phyloP scores from a whole-genome alignment of 2,888 invertebrate species.

The Linnaemya tessellans region DNA sequence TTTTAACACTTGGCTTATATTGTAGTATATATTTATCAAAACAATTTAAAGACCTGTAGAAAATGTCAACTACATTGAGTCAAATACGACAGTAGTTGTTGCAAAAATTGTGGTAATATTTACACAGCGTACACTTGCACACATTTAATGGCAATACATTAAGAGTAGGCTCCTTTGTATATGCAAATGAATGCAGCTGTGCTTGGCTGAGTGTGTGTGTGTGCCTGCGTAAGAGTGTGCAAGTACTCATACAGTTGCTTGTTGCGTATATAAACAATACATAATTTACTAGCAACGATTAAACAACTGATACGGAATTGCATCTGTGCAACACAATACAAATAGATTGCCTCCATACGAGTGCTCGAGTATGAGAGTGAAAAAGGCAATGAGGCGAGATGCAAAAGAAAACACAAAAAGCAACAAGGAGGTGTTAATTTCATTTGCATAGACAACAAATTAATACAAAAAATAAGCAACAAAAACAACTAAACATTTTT shows the following conservation, averaged over 20 bases:
- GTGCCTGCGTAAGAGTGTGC: not conserved
- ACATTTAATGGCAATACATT: conserved; percentile 26
- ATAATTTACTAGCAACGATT: conserved; percentile 68
- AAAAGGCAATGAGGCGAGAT: conserved; percentile 9
- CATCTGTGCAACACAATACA: not conserved
- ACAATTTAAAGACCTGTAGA: conserved; percentile 49
- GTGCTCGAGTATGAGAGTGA: not conserved
- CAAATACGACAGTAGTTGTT: conserved; percentile 16
- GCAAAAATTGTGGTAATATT: conserved; percentile 33
- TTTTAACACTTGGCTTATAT: conserved; percentile 53
- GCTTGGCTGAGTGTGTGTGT: not conserved
- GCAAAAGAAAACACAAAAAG: conserved; percentile 9
- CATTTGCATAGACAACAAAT: conserved; percentile 71
- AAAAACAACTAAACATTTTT: conserved; percentile 23
- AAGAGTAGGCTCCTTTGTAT: not conserved
- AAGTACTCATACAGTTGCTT: conserved; percentile 32
- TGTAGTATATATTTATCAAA: conserved; percentile 46
- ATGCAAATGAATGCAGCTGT: not conserved
- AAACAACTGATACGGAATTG: conserved; percentile 57
- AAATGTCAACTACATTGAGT: conserved; percentile 51
- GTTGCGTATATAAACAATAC: conserved; percentile 59
- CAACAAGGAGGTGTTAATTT: conserved; percentile 69
- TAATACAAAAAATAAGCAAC: conserved; percentile 48
- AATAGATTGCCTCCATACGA: conserved; percentile 6
- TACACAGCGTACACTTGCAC: conserved; percentile 3